Conservation (phyloP, 53 echinoderm and acorn worm species). For the Crossaster papposus region DNA sequence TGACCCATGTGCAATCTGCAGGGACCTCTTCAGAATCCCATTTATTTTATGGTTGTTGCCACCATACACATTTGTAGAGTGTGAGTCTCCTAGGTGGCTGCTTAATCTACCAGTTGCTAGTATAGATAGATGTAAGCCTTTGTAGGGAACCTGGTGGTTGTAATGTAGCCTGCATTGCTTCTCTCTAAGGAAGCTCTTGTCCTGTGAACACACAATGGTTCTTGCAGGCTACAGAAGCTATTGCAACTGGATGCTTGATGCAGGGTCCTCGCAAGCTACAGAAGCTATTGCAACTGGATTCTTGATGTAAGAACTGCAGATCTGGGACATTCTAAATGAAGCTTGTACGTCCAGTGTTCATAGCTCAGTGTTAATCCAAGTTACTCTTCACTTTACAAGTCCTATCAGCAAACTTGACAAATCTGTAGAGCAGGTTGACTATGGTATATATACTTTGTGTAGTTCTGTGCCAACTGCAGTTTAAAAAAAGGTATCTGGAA, state of each 20-base stretch:
- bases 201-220: too few relatives aligned
- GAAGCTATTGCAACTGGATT: neutral
- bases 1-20: too few relatives aligned
- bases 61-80: neutral
- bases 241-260: neutral
- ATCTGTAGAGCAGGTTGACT: neutral
- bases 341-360: neutral
- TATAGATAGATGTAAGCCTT: neutral
- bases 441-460: neutral
- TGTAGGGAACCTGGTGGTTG: neutral
- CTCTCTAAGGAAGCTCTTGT: neutral
- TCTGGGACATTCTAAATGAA: neutral
- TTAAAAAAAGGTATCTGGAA: constrained; percentile 3
- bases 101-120: neutral
- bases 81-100: neutral
- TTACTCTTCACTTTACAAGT: neutral
- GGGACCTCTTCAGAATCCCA: neutral
- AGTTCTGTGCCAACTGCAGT: constrained; percentile 11
- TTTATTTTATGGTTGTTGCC: neutral
- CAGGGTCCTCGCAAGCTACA: neutral
- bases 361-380: neutral
- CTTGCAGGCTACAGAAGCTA: neutral
- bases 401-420: neutral
- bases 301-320: neutral
- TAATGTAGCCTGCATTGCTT: neutral